Conservation (phyloP, 2,113 vertebrate species). For the Elephas maximus region DNA sequence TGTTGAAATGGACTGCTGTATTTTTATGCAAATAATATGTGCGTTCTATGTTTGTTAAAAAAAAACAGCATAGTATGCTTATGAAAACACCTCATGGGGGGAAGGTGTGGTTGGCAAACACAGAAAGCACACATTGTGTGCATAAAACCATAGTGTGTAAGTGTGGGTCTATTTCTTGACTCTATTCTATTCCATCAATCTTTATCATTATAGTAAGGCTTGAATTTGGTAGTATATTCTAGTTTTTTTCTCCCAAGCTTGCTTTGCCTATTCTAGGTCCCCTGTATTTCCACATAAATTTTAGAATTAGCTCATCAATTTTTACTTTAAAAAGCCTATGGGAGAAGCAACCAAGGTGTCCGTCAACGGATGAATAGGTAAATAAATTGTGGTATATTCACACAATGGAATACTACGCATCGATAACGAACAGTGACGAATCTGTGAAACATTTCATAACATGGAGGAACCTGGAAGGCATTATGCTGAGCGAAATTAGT, state of each 20-base stretch:
- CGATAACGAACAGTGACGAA: too few relatives aligned
- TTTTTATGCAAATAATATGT: neutral
- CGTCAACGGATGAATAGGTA: too few relatives aligned
- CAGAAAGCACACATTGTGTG: neutral
- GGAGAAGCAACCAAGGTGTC: neutral
- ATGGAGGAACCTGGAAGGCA: too few relatives aligned
- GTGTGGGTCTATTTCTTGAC: neutral
- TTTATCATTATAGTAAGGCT: constrained; percentile 17
- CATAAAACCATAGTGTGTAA: neutral
- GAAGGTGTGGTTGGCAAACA: neutral
- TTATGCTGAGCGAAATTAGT: too few relatives aligned
- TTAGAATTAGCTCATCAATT: constrained; percentile 44
- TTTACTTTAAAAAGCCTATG: neutral
- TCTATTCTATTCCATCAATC: neutral
- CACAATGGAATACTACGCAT: too few relatives aligned
- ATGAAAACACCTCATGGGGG: neutral
- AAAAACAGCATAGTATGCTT: neutral
- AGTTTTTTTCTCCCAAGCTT: neutral
- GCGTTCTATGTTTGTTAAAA: neutral
- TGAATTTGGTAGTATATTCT: constrained; percentile 25
- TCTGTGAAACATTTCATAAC: too few relatives aligned
- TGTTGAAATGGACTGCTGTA: neutral
- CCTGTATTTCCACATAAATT: constrained; percentile 10
- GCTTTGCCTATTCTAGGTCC: neutral
- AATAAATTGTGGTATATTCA: too few relatives aligned